These are phyloP conservation scores for Bathynomus jamesi DNA, from an alignment of 1,140 invertebrate genomes.

Conservation along the genomic window DNA sequence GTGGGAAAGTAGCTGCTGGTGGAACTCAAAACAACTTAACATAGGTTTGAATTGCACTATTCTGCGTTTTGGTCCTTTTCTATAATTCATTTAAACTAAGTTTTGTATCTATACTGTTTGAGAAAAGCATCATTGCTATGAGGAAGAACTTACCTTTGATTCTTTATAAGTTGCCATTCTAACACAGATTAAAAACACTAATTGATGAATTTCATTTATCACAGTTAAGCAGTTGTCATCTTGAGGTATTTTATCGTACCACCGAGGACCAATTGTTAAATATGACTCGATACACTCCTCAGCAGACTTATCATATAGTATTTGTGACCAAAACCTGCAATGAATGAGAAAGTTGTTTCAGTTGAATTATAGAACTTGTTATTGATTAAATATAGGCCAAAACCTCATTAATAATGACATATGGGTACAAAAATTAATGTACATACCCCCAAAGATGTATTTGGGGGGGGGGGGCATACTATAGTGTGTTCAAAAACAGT, in stretches of 20 bases:
- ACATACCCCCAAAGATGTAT: no score
- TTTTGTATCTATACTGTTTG: no score
- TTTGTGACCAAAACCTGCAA: slow-evolving; percentile 71
- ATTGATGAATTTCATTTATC: slow-evolving; percentile 52
- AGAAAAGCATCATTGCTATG: no score
- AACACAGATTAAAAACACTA: slow-evolving; percentile 59
- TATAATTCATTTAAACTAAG: no score
- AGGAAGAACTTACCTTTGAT: slow-evolving; percentile 55
- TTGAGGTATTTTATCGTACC: slow-evolving; percentile 51
- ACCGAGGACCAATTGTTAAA: slow-evolving; percentile 61
- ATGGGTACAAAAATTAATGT: no score
- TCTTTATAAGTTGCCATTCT: slow-evolving; percentile 67
- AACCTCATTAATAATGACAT: no score
- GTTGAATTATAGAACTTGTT: background rate
- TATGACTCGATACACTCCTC: slow-evolving; percentile 61
- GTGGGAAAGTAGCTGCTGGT: no score
- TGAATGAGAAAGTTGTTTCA: slow-evolving; percentile 29
- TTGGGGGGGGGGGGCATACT: no score
- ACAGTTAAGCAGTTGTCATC: slow-evolving; percentile 44
- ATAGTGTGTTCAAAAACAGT: no score
- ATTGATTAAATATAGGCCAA: background rate
- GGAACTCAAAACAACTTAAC: no score
- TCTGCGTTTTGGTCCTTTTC: no score
- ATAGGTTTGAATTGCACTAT: no score
- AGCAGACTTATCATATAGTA: slow-evolving; percentile 58